Conservation (phyloP, 2,113 vertebrate genomes). For the Apistogramma diplotaenia region DNA sequence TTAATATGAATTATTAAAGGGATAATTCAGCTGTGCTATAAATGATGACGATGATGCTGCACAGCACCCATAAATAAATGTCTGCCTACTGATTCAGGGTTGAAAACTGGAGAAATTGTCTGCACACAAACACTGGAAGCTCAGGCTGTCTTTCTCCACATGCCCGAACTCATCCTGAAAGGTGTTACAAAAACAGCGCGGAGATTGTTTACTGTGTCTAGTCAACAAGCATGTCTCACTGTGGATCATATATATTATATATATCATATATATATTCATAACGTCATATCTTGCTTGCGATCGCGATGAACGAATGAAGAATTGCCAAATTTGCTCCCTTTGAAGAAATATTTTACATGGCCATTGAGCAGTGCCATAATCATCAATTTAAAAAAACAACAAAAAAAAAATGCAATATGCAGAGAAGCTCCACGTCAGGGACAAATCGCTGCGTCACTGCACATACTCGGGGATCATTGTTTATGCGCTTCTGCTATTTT, state of each 20-base stretch:
- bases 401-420: neutral
- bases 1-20: neutral
- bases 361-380: neutral
- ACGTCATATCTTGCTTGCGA: neutral
- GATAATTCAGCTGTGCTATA: constrained; percentile 10
- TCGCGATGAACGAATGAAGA: neutral
- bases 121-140: constrained; percentile 14
- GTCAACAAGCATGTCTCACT: neutral
- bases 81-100: constrained; percentile 2
- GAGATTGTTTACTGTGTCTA: neutral
- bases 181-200: neutral
- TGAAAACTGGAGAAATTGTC: constrained; percentile 13
- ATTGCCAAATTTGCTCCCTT: neutral
- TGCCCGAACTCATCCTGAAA: neutral
- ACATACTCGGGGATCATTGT: neutral
- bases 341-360: neutral
- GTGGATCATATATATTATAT: neutral
- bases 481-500: constrained; percentile 23
- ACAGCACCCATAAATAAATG: constrained; percentile 2
- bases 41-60: constrained; percentile 19
- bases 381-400: neutral
- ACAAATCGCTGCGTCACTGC: neutral
- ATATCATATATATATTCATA: neutral
- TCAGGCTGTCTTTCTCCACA: neutral
- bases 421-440: neutral